Evolutionary conservation across 2,113 vertebrate genomes (phyloP), one percentile per base, ranked within the genome.

Genomic region (Rattus rattus): DNA sequence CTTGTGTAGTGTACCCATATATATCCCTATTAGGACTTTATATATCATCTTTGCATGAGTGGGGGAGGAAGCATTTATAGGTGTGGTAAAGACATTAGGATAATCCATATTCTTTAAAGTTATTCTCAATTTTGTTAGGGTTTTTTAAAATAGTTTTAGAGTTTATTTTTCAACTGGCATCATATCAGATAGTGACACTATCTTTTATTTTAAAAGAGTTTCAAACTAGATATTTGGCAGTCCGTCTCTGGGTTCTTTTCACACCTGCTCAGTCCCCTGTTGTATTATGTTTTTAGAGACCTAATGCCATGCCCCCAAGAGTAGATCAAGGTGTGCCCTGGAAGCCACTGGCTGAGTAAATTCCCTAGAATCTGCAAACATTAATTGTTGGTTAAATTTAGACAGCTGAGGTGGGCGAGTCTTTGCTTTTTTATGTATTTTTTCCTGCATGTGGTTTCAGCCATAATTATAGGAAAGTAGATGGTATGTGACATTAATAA

Each of bases 231-330:
- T 56, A 80, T 52, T 94, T 94, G 83, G 69, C 87, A 93, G 61
- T 85, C 95, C 59, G 36, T 81, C 79, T 80, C 69, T 93, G 92
- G 39, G 75, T 70, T 97, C 52, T 33, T 88, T 95, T 76, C 88
- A 72, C 92, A 97, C 96, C 94, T 97, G 95, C 47, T 88, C 13
- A 67, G 92, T 94, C 96, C 59, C 72, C 96, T 88, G 76, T 92
- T 92, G 92, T 83, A 72, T 90, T 95, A 56, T 69, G 13, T 56
- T 77, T 36, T 90, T 83, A 33, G 47, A 91, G 16, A 54, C 89
- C 75, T 97, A 93, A 95, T 94, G 91, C 75, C 95, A 92, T 76
- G 79, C 97, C 97, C 97, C 96, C 96, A 56, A 93, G 95, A 91
- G 97, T 67, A 93, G 94, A 96, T 88, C 86, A 96, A 96, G 89